Conservation (phyloP, 2,797 vertebrate species). For the Podarcis lilfordi region DNA sequence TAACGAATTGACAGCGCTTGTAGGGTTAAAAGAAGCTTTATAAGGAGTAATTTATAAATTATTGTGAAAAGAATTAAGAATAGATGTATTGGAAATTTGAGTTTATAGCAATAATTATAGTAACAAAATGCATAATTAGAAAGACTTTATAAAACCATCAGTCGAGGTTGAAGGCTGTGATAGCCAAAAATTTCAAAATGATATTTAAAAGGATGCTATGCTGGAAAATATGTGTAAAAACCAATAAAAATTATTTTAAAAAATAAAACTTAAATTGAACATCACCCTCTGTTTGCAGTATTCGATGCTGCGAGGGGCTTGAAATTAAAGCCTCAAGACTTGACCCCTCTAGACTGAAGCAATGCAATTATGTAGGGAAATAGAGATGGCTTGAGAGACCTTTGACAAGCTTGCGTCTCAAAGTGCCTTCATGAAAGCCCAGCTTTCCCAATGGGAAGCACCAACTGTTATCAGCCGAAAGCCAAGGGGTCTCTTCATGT, state of each 20-base stretch:
- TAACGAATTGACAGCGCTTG: too few relatives aligned
- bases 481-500: constrained; percentile 38
- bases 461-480: constrained; percentile 61
- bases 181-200: too few relatives aligned
- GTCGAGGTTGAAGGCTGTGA: too few relatives aligned
- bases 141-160: too few relatives aligned
- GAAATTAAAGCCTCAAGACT: neutral
- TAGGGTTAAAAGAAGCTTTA: too few relatives aligned
- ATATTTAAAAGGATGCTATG: too few relatives aligned
- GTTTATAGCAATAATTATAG: too few relatives aligned
- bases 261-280: neutral
- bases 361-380: constrained; percentile 32
- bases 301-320: neutral
- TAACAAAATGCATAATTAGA: too few relatives aligned
- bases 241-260: neutral
- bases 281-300: neutral
- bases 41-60: too few relatives aligned
- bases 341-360: neutral
- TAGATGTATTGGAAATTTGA: too few relatives aligned
- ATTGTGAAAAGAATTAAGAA: too few relatives aligned
- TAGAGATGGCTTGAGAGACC: neutral
- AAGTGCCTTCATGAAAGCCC: constrained; percentile 44
- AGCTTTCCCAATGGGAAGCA: constrained; percentile 16
- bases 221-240: too few relatives aligned
- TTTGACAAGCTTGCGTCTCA: constrained; percentile 31